These are phyloP conservation scores for Diploscapter pachys DNA, from an alignment of 1,140 invertebrate species.

Conservation along the genomic window DNA sequence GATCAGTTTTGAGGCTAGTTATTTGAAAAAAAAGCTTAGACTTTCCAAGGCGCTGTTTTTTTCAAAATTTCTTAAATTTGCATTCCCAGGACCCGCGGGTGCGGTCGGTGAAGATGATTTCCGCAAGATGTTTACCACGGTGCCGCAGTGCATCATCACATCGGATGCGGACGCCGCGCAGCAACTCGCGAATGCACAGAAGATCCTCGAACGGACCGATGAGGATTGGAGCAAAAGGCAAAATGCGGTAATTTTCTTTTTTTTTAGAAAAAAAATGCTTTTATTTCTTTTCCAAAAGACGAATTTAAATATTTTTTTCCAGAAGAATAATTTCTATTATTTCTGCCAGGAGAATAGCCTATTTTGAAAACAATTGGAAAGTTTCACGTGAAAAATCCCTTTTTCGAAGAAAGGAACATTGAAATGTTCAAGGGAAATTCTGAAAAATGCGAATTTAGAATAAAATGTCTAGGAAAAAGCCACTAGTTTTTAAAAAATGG, in stretches of 20 bases:
- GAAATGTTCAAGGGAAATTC: no score
- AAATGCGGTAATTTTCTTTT: neutral
- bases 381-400: no score
- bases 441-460: no score
- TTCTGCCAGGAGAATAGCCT: no score
- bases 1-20: no score
- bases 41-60: neutral
- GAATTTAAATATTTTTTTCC: no score
- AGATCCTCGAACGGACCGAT: neutral
- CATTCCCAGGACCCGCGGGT: slow-evolving; percentile 1
- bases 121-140: neutral
- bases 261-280: no score
- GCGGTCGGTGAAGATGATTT: slow-evolving; percentile 12
- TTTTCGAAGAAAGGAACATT: no score
- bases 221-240: slow-evolving; percentile 15
- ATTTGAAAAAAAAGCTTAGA: no score
- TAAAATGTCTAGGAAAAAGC: neutral
- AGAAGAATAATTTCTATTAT: no score
- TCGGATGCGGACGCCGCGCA: neutral
- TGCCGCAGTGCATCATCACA: neutral
- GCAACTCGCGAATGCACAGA: neutral
- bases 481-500: neutral
- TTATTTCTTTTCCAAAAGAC: no score
- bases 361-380: no score
- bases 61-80: neutral